Percentiles rank a stretch among this genome's conserved stretches.
Evolutionary conservation across 2,888 invertebrate genomes (phyloP).

Genomic region (Rhamphomyia laevipes): DNA sequence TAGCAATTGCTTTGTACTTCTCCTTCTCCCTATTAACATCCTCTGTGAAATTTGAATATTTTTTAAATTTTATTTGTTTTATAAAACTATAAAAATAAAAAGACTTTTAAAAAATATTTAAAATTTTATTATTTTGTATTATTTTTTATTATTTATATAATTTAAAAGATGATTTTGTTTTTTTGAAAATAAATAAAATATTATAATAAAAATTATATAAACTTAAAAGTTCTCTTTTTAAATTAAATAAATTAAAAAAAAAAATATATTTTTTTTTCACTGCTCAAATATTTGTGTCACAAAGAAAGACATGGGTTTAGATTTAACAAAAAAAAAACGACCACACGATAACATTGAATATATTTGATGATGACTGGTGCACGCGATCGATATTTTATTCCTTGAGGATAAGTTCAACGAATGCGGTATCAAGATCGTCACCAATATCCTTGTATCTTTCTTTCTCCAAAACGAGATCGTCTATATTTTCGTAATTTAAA

Average conservation of each 20-base stretch:
- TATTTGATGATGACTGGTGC: not conserved
- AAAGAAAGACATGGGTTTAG: too few relatives aligned
- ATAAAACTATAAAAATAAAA: constrained; percentile 9
- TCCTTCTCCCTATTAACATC: constrained; percentile 84
- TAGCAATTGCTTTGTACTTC: constrained; percentile 96
- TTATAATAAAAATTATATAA: too few relatives aligned
- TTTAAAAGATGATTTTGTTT: too few relatives aligned
- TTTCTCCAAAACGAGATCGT: constrained; percentile 93
- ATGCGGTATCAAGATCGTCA: constrained; percentile 99
- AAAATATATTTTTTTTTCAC: too few relatives aligned
- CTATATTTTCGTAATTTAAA: constrained; percentile 40
- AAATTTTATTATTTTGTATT: too few relatives aligned
- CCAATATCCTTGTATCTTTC: constrained; percentile 99
- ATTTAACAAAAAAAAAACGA: not conserved
- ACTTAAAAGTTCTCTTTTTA: too few relatives aligned
- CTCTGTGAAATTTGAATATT: constrained; percentile 47
- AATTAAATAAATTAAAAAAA: too few relatives aligned
- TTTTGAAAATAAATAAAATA: too few relatives aligned
- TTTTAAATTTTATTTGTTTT: too few relatives aligned
- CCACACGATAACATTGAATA: not conserved
- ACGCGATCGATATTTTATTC: constrained; percentile 38
- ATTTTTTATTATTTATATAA: too few relatives aligned
- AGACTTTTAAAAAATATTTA: too few relatives aligned
- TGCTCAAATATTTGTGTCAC: too few relatives aligned
- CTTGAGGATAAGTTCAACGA: constrained; percentile 82